phyloP scores from a whole-genome alignment of 2,113 vertebrate species.

The Cardinalis cardinalis region DNA sequence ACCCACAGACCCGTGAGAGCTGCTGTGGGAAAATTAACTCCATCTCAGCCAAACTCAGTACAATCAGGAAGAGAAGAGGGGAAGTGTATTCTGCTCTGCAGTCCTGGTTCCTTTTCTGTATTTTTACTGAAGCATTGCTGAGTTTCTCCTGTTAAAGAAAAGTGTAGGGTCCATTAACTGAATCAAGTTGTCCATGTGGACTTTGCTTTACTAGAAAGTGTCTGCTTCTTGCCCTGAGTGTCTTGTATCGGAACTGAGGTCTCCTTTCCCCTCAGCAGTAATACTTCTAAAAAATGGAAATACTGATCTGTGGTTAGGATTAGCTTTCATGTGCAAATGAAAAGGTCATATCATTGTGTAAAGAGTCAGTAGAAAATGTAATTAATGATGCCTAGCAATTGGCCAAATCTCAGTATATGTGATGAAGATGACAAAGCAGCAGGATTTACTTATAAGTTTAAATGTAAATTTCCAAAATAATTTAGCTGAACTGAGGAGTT shows the following conservation, averaged over 20 bases:
- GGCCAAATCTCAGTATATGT: not conserved
- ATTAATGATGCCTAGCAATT: not conserved
- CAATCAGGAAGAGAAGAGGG: not conserved
- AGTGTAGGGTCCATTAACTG: fast-evolving
- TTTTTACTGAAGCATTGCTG: not conserved
- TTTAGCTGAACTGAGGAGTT: not conserved
- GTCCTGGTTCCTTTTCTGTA: not conserved
- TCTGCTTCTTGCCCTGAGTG: not conserved
- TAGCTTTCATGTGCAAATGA: not conserved
- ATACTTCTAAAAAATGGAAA: not conserved
- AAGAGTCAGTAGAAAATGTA: not conserved
- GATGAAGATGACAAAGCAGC: not conserved
- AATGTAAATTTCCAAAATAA: not conserved
- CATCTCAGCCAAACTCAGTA: not conserved
- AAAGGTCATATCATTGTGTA: not conserved
- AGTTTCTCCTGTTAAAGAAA: not conserved
- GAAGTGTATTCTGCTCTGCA: not conserved
- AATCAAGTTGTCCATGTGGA: not conserved
- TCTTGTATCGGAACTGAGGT: not conserved
- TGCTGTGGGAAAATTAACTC: not conserved
- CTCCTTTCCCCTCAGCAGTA: not conserved
- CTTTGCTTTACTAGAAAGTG: not conserved
- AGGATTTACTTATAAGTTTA: not conserved
- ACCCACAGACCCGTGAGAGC: not conserved
- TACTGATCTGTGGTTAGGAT: not conserved